Conservation (phyloP, 2,113 vertebrate genomes). For the Dascyllus trimaculatus region DNA sequence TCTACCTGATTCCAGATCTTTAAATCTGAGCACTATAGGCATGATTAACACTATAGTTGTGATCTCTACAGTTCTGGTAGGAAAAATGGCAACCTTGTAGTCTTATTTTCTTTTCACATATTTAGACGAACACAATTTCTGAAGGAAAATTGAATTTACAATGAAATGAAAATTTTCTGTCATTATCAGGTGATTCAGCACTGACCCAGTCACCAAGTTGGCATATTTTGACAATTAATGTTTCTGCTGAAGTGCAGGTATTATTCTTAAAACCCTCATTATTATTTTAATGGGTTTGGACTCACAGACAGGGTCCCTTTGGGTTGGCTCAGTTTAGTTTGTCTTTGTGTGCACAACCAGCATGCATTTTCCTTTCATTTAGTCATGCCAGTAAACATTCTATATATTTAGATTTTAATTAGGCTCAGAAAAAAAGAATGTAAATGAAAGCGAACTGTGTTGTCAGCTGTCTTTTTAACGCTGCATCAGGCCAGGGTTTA, state of each 20-base stretch:
- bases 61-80: too few relatives aligned
- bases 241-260: neutral
- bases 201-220: neutral
- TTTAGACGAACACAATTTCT: too few relatives aligned
- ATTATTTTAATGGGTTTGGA: neutral
- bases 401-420: slow-evolving; percentile 33
- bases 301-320: neutral
- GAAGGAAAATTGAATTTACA: too few relatives aligned
- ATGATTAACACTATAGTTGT: too few relatives aligned
- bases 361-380: slow-evolving; percentile 8
- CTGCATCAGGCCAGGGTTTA: slow-evolving; percentile 40
- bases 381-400: slow-evolving; percentile 1
- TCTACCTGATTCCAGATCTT: too few relatives aligned
- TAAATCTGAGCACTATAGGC: too few relatives aligned
- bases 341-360: neutral
- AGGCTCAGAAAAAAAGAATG: neutral
- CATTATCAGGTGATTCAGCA: neutral
- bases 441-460: slow-evolving; percentile 26
- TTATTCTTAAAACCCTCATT: neutral
- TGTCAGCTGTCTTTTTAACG: slow-evolving; percentile 47
- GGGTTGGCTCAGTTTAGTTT: neutral
- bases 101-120: too few relatives aligned
- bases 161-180: too few relatives aligned
- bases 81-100: too few relatives aligned
- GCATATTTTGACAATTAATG: neutral